Base-by-base conservation (phyloP, 2,113 vertebrate genomes). In the Leptodactylus fuscus region DNA sequence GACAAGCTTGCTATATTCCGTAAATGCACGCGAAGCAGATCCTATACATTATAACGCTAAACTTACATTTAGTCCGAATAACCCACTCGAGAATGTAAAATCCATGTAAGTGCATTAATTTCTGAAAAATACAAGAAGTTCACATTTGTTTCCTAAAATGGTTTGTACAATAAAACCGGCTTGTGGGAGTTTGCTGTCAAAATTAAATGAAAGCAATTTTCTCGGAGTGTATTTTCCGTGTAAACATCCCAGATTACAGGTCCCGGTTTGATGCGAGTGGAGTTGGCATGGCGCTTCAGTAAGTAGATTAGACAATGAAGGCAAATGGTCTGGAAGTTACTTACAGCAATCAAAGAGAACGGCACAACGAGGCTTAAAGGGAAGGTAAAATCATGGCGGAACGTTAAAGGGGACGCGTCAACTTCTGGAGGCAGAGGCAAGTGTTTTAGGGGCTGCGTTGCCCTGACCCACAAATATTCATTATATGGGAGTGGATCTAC, bases 251-350 rank as follows among this genome's bases (percentile, higher is more conserved):
- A 74, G 70, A 24, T 74, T 74, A 74, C 70, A 46, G 70, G 38
- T 74, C 70, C 70, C 70, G 24, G 70, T 46, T 74, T 74, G 70
- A 74, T 74, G 41, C 3, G 22, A 74, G 70, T 74, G 70, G 70
- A 44, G 41, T 27, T 46, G 70, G 70, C 70, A 27, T 46, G 70
- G 36, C 9, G n/a, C 41, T 44, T 74, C 38, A 2, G 41, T 46
- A 74, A 74, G n/a, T 74, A 74, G 70, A 74, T 74, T 74, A 74
- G 70, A 74, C 70, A 74, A 74, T 46, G 70, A 74, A 74, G 41
- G 70, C 70, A 74, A 74, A 74, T 44, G 70, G 36, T 74, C 70
- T 74, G 70, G 22, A 74, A 74, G 70, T 73, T 73, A 73, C 70
- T 27, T 73, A 12, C 70, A 27, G 41, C 70, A 73, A 73, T 74